Percentiles rank a stretch among this genome's conserved stretches.
Conservation (phyloP, 1,140 invertebrate species). For the Drosophila burlai region DNA sequence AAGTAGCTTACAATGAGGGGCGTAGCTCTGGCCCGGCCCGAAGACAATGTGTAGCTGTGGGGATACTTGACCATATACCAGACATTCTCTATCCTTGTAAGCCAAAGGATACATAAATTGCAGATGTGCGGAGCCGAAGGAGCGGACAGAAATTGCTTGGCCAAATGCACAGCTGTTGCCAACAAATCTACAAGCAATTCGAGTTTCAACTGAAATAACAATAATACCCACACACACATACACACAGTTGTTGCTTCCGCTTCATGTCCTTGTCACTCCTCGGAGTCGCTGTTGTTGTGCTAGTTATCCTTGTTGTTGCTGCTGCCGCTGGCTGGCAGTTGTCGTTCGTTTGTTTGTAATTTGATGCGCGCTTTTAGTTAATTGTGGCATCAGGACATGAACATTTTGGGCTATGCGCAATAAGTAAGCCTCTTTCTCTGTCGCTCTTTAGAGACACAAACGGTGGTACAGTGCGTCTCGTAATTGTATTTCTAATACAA, state of each 20-base stretch:
- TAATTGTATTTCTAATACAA: neutral
- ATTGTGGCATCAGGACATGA: constrained; percentile 82
- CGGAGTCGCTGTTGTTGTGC: constrained; percentile 28
- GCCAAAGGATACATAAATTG: constrained; percentile 82
- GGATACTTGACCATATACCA: constrained; percentile 53
- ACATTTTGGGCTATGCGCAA: constrained; percentile 65
- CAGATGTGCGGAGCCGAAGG: constrained; percentile 57
- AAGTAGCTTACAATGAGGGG: constrained; percentile 81
- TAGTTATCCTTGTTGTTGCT: constrained; percentile 42
- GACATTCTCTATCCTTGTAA: constrained; percentile 74
- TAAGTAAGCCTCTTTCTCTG: constrained; percentile 67
- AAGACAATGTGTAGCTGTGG: constrained; percentile 39
- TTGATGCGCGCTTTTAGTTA: constrained; percentile 83
- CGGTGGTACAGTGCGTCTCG: constrained; percentile 20
- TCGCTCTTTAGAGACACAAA: constrained; percentile 19
- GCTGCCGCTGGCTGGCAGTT: constrained; percentile 20
- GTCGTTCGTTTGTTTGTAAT: constrained; percentile 74
- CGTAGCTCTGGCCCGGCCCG: constrained; percentile 39
- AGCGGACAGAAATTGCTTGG: constrained; percentile 52
- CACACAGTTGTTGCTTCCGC: constrained; percentile 74
- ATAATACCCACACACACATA: constrained; percentile 54
- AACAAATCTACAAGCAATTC: constrained; percentile 77
- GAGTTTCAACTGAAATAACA: constrained; percentile 75
- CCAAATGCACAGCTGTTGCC: constrained; percentile 81
- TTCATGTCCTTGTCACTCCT: constrained; percentile 73